Percentiles rank a stretch among this genome's conserved stretches.
These are phyloP conservation scores for Hedya salicella DNA, from an alignment of 2,888 invertebrate species.

Conservation along the genomic window DNA sequence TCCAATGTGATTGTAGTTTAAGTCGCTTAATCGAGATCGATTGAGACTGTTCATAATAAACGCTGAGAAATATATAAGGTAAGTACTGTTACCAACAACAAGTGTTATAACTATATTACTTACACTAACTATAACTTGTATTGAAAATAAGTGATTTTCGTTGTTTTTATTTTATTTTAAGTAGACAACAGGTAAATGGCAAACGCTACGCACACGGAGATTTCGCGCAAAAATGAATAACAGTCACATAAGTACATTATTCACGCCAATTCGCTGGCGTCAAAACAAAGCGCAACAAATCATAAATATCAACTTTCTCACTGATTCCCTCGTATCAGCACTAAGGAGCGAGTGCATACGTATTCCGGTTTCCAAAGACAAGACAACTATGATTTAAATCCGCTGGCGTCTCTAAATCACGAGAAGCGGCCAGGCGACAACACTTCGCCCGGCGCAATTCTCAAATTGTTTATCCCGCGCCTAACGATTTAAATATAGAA, in stretches of 20 bases:
- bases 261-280: constrained; percentile 47
- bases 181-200: not conserved
- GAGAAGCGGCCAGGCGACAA: constrained; percentile 74
- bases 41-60: constrained; percentile 74
- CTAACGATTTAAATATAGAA: constrained; percentile 83
- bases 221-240: constrained; percentile 46
- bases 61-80: constrained; percentile 76
- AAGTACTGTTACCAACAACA: constrained; percentile 51
- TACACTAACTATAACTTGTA: too few species aligned
- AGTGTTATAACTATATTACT: not conserved
- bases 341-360: constrained; percentile 64
- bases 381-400: constrained; percentile 78
- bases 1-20: constrained; percentile 85
- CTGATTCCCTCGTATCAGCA: constrained; percentile 60
- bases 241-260: constrained; percentile 44
- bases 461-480: constrained; percentile 81
- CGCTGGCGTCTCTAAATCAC: constrained; percentile 75
- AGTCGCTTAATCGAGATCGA: constrained; percentile 74
- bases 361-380: constrained; percentile 64
- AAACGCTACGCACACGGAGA: not conserved
- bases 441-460: constrained; percentile 76
- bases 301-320: constrained; percentile 64
- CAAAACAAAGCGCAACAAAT: constrained; percentile 67
- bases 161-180: not conserved
- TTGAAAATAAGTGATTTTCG: not conserved